Conservation (phyloP, 2,888 invertebrate genomes). For the Tipula vernalis region DNA sequence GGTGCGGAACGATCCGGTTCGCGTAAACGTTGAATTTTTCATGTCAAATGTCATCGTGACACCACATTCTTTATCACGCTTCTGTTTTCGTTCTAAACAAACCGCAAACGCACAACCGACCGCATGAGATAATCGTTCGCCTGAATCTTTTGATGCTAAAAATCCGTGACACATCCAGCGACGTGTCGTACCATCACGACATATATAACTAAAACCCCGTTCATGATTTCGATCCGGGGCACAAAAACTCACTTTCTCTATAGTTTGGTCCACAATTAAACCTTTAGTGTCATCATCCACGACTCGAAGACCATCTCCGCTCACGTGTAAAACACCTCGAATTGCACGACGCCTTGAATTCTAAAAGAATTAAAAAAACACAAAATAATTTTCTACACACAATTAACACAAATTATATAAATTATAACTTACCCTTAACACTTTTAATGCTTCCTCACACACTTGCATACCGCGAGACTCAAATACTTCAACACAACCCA, state of each 20-base stretch:
- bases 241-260: conserved; percentile 99
- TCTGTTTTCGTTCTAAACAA: conserved; percentile 94
- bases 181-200: conserved; percentile 94
- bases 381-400: conserved; percentile 7
- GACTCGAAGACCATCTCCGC: conserved; percentile 90
- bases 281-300: conserved; percentile 99
- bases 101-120: conserved; percentile 99
- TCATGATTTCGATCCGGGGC: conserved; percentile 98
- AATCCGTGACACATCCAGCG: conserved; percentile 99
- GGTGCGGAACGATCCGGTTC: conserved; percentile 85
- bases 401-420: not conserved
- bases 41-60: conserved; percentile 88
- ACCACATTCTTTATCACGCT: conserved; percentile 90
- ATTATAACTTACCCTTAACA: conserved; percentile 65
- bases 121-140: conserved; percentile 95
- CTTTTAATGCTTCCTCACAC: conserved; percentile 97
- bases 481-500: conserved; percentile 98
- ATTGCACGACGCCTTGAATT: conserved; percentile 79
- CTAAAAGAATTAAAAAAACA: conserved; percentile 38
- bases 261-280: conserved; percentile 97
- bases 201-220: conserved; percentile 94
- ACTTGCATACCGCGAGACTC: conserved; percentile 99
- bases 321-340: conserved; percentile 79
- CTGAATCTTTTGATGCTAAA: conserved; percentile 87
- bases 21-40: conserved; percentile 80